Evolutionary conservation across 2,797 vertebrate species (phyloP).

Genomic region (Halcyon chelicuti): DNA sequence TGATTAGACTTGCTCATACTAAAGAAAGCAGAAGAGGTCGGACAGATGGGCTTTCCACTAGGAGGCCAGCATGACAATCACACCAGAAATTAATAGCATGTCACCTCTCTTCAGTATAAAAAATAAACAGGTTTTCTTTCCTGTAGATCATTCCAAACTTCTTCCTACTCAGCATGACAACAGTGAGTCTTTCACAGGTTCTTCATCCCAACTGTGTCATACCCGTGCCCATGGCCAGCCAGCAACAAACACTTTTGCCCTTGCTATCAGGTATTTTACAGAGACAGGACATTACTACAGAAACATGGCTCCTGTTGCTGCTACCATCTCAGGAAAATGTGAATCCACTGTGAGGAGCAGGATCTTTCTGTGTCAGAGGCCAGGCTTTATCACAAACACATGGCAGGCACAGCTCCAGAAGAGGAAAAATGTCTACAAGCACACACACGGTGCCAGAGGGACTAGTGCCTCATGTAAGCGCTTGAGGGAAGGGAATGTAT

Average conservation of each 20-base stretch:
- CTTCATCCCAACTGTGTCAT: background rate
- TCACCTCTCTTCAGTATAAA: background rate
- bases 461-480: background rate
- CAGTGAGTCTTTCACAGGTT: background rate
- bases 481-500: background rate
- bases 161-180: background rate
- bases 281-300: background rate
- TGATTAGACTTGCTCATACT: background rate
- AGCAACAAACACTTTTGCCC: background rate
- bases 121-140: background rate
- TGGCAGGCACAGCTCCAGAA: background rate
- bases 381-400: background rate
- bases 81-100: background rate
- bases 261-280: background rate
- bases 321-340: background rate
- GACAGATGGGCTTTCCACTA: background rate
- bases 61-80: background rate
- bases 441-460: background rate
- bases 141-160: background rate
- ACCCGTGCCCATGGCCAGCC: background rate
- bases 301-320: background rate
- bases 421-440: background rate
- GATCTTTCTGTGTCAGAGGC: background rate
- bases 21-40: background rate
- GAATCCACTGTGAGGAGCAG: background rate